Evolutionary conservation across 2,113 vertebrate species (phyloP).

Genomic region (Orthonyx spaldingii): DNA sequence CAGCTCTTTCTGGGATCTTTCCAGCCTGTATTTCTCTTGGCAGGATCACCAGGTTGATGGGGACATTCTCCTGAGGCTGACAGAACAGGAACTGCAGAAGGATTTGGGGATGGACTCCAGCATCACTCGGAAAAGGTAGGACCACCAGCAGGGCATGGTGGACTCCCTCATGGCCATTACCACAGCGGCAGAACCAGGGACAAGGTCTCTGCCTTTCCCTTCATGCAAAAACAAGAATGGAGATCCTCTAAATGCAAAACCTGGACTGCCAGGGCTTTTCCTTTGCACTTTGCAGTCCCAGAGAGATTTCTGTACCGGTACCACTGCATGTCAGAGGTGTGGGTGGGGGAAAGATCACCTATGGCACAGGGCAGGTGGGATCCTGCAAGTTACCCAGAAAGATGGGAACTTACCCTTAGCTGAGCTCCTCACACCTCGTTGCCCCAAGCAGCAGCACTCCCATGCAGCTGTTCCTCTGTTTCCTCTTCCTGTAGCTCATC

Average conservation of each 20-base stretch:
- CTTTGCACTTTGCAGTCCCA: background rate
- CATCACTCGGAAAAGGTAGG: conserved; percentile 86
- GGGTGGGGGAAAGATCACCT: background rate
- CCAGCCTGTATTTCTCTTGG: conserved; percentile 8
- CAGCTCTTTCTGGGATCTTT: background rate
- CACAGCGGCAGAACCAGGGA: background rate
- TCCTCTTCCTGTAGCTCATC: background rate
- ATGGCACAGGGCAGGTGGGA: background rate
- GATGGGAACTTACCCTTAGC: background rate
- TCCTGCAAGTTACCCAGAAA: background rate
- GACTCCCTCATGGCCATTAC: background rate
- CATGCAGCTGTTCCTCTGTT: fast-evolving
- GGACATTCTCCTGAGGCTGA: conserved; percentile 88
- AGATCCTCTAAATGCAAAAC: background rate
- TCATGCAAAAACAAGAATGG: background rate
- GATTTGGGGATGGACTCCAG: conserved; percentile 86
- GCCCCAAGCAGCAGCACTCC: background rate
- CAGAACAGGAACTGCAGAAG: conserved; percentile 80
- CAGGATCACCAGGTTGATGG: conserved; percentile 95
- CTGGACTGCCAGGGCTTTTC: background rate
- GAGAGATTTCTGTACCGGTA: background rate
- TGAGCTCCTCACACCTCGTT: background rate
- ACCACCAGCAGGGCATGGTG: background rate
- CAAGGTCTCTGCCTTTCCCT: background rate
- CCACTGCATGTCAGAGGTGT: fast-evolving